Conservation (phyloP, 1,140 invertebrate genomes). For the Drosophila sp. region DNA sequence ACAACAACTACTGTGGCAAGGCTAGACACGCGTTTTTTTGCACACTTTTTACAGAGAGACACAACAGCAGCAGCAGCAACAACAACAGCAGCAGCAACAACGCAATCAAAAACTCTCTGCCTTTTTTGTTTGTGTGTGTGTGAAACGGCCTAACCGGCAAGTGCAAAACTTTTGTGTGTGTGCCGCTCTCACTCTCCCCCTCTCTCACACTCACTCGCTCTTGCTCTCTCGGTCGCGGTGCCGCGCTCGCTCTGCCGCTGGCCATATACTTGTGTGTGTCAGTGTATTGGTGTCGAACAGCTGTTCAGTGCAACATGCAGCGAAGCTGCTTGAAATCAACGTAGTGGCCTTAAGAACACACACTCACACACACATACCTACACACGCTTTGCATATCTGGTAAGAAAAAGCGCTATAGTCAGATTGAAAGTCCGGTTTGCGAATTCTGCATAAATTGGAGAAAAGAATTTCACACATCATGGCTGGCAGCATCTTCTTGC, state of each 20-base stretch:
- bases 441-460: conserved; percentile 25
- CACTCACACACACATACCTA: conserved; percentile 10
- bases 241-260: conserved; percentile 28
- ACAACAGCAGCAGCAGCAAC: conserved; percentile 17
- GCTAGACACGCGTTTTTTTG: conserved; percentile 47
- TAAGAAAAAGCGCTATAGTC: conserved; percentile 12
- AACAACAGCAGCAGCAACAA: conserved; percentile 1
- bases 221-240: conserved; percentile 15
- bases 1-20: conserved; percentile 25
- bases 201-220: conserved; percentile 14
- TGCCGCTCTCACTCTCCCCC: conserved; percentile 3
- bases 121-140: conserved; percentile 23
- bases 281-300: conserved; percentile 69
- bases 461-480: conserved; percentile 53
- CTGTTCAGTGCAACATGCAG: conserved; percentile 67
- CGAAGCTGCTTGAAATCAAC: conserved; percentile 36
- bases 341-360: conserved; percentile 20
- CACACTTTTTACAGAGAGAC: conserved; percentile 36
- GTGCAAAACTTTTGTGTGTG: conserved; percentile 35
- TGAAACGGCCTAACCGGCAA: conserved; percentile 46
- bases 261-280: conserved; percentile 31
- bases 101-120: conserved; percentile 15
- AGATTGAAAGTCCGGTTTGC: conserved; percentile 23
- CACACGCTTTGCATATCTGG: background rate
- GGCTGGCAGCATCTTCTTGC: conserved; percentile 2